phyloP scores from a whole-genome alignment of 2,113 vertebrate species.

The Oryzias melastigma region DNA sequence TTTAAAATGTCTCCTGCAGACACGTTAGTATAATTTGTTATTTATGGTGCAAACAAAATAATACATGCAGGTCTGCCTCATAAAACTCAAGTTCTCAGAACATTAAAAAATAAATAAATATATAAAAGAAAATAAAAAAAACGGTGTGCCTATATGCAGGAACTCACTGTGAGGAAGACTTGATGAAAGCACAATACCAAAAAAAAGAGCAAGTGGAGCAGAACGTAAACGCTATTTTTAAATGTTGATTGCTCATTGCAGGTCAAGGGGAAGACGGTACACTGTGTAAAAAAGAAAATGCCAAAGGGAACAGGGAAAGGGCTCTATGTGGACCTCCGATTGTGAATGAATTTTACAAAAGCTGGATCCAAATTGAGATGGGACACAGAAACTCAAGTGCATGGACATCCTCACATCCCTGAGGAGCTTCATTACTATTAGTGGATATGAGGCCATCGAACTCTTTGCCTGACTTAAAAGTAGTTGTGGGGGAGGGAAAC shows the following conservation, averaged over 20 bases:
- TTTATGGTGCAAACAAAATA: neutral
- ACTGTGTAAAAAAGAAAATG: conserved; percentile 38
- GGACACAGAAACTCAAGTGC: conserved; percentile 32
- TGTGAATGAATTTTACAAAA: conserved; percentile 35
- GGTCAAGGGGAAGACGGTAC: conserved; percentile 44
- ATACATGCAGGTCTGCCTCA: neutral
- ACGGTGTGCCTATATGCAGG: neutral
- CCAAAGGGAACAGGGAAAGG: conserved; percentile 45
- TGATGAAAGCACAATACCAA: conserved; percentile 16
- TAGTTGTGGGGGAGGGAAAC: neutral
- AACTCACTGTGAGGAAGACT: conserved; percentile 13
- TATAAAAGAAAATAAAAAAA: neutral
- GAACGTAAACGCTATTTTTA: conserved; percentile 46
- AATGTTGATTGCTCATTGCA: conserved; percentile 53
- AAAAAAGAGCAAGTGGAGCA: conserved; percentile 32
- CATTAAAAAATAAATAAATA: no score
- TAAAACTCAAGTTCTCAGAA: neutral
- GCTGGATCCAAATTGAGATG: conserved; percentile 15
- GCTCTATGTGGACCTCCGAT: conserved; percentile 37
- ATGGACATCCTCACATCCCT: conserved; percentile 31
- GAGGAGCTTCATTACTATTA: conserved; percentile 41
- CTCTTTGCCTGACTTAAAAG: conserved; percentile 7
- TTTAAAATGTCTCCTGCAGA: neutral
- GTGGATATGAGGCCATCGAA: conserved; percentile 27
- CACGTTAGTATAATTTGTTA: neutral